These are phyloP conservation scores for Tethea ocularis DNA, from an alignment of 2,888 invertebrate genomes.

Conservation along the genomic window DNA sequence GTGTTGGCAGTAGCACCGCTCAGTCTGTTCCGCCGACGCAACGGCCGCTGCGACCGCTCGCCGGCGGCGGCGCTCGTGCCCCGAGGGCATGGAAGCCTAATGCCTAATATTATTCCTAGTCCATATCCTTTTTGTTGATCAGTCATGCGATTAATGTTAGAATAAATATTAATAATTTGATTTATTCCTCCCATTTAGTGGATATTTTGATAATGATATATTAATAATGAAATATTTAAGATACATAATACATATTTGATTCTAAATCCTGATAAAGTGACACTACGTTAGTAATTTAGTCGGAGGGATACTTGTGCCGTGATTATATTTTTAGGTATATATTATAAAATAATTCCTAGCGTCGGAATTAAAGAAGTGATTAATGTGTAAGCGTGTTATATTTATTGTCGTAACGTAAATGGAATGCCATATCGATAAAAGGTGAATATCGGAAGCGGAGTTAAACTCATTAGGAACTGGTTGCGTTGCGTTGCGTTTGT, in stretches of 20 bases:
- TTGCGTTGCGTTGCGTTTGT: conserved; percentile 76
- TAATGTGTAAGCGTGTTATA: conserved; percentile 84
- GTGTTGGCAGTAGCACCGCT: conserved; percentile 12
- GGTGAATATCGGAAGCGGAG: conserved; percentile 81
- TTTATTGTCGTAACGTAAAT: conserved; percentile 83
- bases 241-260: conserved; percentile 85
- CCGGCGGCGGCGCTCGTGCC: conserved; percentile 42
- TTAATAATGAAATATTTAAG: conserved; percentile 84
- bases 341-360: conserved; percentile 84
- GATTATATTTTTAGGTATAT: conserved; percentile 85
- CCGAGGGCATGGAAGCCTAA: conserved; percentile 74
- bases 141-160: conserved; percentile 84
- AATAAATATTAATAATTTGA: conserved; percentile 83
- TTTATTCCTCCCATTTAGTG: conserved; percentile 85
- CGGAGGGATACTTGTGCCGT: conserved; percentile 85
- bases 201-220: conserved; percentile 85
- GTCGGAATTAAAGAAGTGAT: conserved; percentile 84
- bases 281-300: conserved; percentile 84
- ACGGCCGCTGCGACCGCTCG: conserved; percentile 27
- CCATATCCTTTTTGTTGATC: conserved; percentile 84
- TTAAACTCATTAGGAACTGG: conserved; percentile 78
- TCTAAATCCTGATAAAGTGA: conserved; percentile 84
- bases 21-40: too few relatives aligned
- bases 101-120: conserved; percentile 84
- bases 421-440: conserved; percentile 84